phyloP scores from a whole-genome alignment of 2,797 vertebrate species.

The Corythornis leucogaster region DNA sequence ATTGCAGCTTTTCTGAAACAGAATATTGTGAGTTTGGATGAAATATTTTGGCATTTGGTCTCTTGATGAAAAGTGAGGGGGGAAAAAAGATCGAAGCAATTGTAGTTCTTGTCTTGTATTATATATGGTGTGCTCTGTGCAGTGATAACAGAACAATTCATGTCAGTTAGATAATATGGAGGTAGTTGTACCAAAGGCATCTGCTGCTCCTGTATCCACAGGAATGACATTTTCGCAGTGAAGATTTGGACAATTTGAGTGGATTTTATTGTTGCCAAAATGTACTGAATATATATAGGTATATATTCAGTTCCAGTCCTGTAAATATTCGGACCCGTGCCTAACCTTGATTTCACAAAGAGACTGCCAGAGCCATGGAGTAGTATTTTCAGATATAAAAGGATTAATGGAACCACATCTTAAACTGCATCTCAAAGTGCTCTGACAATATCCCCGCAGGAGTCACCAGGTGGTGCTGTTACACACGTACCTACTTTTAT shows the following conservation, averaged over 20 bases:
- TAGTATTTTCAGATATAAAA: background rate
- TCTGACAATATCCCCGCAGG: background rate
- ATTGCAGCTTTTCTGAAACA: background rate
- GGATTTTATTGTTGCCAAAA: background rate
- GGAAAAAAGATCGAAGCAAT: background rate
- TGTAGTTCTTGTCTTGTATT: background rate
- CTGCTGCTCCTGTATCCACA: background rate
- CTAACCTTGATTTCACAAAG: background rate
- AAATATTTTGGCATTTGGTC: background rate
- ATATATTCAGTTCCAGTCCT: background rate
- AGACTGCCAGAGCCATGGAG: background rate
- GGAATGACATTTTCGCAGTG: background rate
- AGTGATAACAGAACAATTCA: background rate
- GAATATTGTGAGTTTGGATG: background rate
- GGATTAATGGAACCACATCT: background rate
- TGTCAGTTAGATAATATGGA: background rate
- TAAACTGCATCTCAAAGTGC: background rate
- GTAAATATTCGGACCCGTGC: background rate
- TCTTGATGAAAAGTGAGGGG: background rate
- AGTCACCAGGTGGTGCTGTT: constrained; percentile 62
- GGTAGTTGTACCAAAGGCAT: background rate
- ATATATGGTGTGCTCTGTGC: background rate
- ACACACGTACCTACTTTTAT: background rate
- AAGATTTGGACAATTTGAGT: background rate
- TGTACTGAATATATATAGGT: background rate